Percentiles rank a stretch among this genome's conserved stretches.
Evolutionary conservation across 2,888 invertebrate genomes (phyloP).

Genomic region (Pollenia amentaria): DNA sequence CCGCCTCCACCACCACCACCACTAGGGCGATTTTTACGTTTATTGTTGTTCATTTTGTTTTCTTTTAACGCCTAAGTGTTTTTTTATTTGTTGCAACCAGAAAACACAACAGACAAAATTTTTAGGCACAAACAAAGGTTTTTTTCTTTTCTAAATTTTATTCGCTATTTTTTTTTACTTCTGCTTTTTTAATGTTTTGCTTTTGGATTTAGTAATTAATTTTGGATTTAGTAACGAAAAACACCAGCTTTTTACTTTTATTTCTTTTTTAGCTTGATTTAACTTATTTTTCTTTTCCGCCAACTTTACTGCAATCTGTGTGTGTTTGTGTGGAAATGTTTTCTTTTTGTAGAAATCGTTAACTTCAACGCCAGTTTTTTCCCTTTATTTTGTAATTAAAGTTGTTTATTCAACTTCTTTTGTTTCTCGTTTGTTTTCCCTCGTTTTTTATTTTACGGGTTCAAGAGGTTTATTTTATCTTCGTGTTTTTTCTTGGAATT

Average conservation of each 20-base stretch:
- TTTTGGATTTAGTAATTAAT: constrained; percentile 15
- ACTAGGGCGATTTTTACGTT: constrained; percentile 93
- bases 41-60: constrained; percentile 86
- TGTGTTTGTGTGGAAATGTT: constrained; percentile 16
- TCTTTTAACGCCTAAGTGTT: constrained; percentile 50
- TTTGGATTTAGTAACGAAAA: constrained; percentile 39
- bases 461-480: constrained; percentile 59
- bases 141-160: constrained; percentile 13
- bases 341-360: constrained; percentile 67
- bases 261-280: constrained; percentile 37
- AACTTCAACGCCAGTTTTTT: constrained; percentile 59
- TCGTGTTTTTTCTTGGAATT: constrained; percentile 58
- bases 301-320: constrained; percentile 65
- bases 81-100: constrained; percentile 57
- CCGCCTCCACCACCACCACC: constrained; percentile 76
- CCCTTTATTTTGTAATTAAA: constrained; percentile 20
- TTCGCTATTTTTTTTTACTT: background rate
- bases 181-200: constrained; percentile 5
- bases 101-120: constrained; percentile 57
- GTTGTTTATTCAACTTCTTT: constrained; percentile 69
- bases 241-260: constrained; percentile 37
- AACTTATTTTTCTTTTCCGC: constrained; percentile 39
- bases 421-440: constrained; percentile 59
- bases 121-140: constrained; percentile 61
- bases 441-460: constrained; percentile 53